Evolutionary conservation across 1,140 invertebrate species (phyloP).

Genomic region (Saccostrea echinata): DNA sequence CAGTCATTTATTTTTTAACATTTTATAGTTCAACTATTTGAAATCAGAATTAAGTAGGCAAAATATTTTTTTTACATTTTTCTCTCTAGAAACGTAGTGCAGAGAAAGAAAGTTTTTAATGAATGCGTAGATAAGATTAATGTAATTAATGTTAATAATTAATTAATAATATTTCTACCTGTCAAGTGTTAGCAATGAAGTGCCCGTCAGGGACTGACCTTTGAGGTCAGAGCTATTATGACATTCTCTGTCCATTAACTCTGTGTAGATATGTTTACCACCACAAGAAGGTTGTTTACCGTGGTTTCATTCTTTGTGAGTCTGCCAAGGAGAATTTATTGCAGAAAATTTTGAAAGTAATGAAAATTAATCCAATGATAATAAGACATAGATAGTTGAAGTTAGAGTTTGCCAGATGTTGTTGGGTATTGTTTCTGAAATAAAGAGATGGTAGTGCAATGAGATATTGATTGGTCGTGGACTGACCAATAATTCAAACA

Average conservation of each 20-base stretch:
- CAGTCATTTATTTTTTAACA: too few relatives aligned
- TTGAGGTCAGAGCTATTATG: background rate
- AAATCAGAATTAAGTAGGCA: too few relatives aligned
- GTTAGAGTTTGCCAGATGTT: too few relatives aligned
- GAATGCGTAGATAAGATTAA: background rate
- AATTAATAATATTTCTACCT: slow-evolving; percentile 1
- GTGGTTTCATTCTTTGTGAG: background rate
- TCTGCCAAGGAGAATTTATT: background rate
- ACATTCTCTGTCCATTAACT: slow-evolving; percentile 23
- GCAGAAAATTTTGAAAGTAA: background rate
- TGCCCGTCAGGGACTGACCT: background rate
- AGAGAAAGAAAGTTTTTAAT: background rate
- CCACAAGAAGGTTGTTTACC: background rate
- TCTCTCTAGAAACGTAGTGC: background rate
- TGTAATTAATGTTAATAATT: background rate
- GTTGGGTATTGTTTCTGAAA: background rate
- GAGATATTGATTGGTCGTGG: background rate
- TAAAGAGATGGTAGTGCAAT: background rate
- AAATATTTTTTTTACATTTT: background rate
- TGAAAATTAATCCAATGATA: slow-evolving; percentile 9
- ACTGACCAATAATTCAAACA: background rate
- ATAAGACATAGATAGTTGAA: background rate
- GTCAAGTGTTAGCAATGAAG: background rate
- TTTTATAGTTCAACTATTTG: too few relatives aligned
- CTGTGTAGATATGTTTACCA: background rate